phyloP scores from a whole-genome alignment of 2,797 vertebrate species.

The Enteromius argenteus region DNA sequence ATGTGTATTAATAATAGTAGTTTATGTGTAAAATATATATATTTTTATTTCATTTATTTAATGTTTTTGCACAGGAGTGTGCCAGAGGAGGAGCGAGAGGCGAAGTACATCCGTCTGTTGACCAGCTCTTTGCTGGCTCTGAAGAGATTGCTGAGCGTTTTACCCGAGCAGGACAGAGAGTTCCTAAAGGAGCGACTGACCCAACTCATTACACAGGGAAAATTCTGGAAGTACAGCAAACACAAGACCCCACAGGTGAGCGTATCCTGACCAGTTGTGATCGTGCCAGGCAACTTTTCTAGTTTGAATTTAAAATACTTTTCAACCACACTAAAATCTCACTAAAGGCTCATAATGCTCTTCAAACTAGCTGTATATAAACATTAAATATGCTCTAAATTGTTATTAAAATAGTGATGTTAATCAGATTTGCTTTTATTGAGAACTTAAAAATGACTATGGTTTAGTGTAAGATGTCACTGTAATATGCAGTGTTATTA shows the following conservation, averaged over 20 bases:
- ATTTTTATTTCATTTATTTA: background rate
- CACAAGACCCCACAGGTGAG: conserved; percentile 88
- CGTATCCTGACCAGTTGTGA: background rate
- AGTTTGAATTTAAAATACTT: no score
- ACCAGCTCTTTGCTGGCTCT: conserved; percentile 93
- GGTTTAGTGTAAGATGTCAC: background rate
- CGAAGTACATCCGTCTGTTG: conserved; percentile 90
- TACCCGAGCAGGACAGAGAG: conserved; percentile 81
- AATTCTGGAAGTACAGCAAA: conserved; percentile 97
- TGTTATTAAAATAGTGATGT: background rate
- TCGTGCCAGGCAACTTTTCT: background rate
- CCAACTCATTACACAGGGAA: conserved; percentile 83
- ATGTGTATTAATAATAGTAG: background rate
- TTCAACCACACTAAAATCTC: background rate
- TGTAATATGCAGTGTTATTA: background rate
- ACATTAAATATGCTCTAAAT: background rate
- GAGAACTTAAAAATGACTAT: background rate
- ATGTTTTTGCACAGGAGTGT: conserved; percentile 82
- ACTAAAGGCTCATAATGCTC: background rate
- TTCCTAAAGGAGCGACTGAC: conserved; percentile 81
- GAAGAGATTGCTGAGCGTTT: conserved; percentile 86
- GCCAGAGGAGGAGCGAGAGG: conserved; percentile 91
- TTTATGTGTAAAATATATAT: background rate
- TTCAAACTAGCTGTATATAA: background rate
- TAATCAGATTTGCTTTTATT: background rate